phyloP scores from a whole-genome alignment of 2,888 invertebrate genomes.

The Polymixis flavicincta region DNA sequence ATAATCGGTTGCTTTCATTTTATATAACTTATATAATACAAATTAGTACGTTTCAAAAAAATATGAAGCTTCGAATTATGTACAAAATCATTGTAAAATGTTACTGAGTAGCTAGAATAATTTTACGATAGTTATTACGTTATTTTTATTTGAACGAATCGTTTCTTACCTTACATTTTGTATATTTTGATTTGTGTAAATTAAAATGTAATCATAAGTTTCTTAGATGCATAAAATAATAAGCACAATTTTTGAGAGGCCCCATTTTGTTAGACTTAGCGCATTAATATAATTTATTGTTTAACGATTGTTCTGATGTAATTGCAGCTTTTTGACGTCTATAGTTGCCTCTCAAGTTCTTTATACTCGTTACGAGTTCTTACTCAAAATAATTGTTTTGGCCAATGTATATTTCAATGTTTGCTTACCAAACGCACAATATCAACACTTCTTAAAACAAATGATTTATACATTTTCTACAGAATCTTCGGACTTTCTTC shows the following conservation, averaged over 20 bases:
- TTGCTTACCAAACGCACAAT: conserved; percentile 24
- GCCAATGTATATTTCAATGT: conserved; percentile 17
- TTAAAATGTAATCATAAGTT: conserved; percentile 55
- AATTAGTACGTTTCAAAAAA: conserved; percentile 71
- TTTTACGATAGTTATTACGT: conserved; percentile 72
- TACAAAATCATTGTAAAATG: conserved; percentile 85
- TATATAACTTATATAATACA: conserved; percentile 57
- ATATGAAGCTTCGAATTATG: conserved; percentile 85
- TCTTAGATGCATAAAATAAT: conserved; percentile 43
- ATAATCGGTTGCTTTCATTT: conserved; percentile 53
- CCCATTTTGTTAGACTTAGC: conserved; percentile 52
- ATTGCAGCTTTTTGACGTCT: neutral
- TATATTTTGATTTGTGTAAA: conserved; percentile 66
- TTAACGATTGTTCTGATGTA: neutral
- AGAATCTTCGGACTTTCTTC: neutral
- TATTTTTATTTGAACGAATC: conserved; percentile 58
- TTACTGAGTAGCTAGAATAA: conserved; percentile 86
- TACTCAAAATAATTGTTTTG: conserved; percentile 14
- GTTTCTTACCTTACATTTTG: conserved; percentile 59
- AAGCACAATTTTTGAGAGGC: conserved; percentile 57
- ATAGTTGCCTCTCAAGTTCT: neutral
- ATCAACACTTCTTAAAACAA: conserved; percentile 54
- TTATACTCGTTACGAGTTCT: neutral
- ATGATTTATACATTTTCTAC: neutral
- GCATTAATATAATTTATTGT: conserved; percentile 2